Conservation (phyloP, 2,888 invertebrate species). For the Drosophila recens region DNA sequence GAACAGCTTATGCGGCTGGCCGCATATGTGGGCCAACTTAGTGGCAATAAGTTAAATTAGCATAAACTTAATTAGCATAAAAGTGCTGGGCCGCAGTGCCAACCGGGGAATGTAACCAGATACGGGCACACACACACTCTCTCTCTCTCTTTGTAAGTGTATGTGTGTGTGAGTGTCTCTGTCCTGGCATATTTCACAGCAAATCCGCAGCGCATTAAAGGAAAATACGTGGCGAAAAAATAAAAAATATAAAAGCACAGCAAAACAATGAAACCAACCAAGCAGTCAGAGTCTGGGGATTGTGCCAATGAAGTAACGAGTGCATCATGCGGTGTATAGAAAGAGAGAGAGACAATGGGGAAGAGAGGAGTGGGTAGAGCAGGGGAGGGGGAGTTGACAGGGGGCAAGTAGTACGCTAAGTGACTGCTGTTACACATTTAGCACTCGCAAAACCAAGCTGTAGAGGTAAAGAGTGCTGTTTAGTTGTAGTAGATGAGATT, state of each 20-base stretch:
- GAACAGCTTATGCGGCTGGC: constrained; percentile 68
- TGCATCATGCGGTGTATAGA: constrained; percentile 43
- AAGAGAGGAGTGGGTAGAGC: neutral
- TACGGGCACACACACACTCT: constrained; percentile 35
- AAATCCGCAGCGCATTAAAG: constrained; percentile 80
- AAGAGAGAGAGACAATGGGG: no score
- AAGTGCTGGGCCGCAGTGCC: constrained; percentile 74
- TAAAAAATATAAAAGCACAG: constrained; percentile 52
- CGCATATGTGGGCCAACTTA: constrained; percentile 79
- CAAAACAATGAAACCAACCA: constrained; percentile 73
- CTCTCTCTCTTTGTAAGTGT: constrained; percentile 3
- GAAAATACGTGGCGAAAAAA: constrained; percentile 75
- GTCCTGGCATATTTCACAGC: constrained; percentile 72
- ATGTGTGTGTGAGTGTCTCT: constrained; percentile 19
- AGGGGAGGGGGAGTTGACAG: constrained; percentile 1
- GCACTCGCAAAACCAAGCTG: constrained; percentile 29
- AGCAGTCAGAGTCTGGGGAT: constrained; percentile 57
- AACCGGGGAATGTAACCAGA: constrained; percentile 63
- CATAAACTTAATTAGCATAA: constrained; percentile 81
- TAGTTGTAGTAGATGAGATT: constrained; percentile 52
- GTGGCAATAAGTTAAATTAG: constrained; percentile 80
- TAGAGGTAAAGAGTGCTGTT: constrained; percentile 20
- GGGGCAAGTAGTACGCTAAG: constrained; percentile 55
- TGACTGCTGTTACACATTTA: constrained; percentile 73
- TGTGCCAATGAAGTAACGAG: constrained; percentile 79